phyloP scores from a whole-genome alignment of 2,888 invertebrate genomes.

The Melipona beecheii region DNA sequence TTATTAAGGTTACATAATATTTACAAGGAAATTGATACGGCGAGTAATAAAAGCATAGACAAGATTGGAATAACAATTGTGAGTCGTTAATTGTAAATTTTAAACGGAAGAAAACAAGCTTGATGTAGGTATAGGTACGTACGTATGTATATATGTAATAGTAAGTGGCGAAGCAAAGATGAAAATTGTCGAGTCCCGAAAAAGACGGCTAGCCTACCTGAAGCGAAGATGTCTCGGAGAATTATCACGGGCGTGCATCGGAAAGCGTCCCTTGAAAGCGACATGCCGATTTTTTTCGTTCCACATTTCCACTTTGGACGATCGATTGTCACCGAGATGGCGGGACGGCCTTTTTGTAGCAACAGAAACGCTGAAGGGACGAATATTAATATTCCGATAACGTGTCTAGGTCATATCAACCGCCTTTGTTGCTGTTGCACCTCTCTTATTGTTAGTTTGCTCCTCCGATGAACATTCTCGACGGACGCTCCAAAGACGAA shows the following conservation, averaged over 20 bases:
- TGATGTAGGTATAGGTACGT: too few relatives aligned
- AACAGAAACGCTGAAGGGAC: background rate
- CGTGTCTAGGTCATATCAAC: slow-evolving; percentile 44
- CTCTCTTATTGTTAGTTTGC: background rate
- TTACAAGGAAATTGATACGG: background rate
- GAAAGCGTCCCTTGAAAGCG: slow-evolving; percentile 48
- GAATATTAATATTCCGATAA: slow-evolving; percentile 68
- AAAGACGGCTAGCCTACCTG: background rate
- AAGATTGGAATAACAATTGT: too few relatives aligned
- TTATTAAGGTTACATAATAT: background rate
- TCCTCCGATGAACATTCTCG: background rate
- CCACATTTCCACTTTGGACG: slow-evolving; percentile 33
- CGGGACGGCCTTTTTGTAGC: background rate
- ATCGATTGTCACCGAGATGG: slow-evolving; percentile 53
- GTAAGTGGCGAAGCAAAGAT: slow-evolving; percentile 28
- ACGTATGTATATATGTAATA: too few relatives aligned
- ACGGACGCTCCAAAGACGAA: slow-evolving; percentile 43
- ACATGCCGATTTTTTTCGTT: slow-evolving; percentile 52
- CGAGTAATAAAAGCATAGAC: background rate
- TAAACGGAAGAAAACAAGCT: background rate
- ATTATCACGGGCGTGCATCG: slow-evolving; percentile 52
- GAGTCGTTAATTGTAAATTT: background rate
- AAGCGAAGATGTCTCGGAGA: slow-evolving; percentile 40
- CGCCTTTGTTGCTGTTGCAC: slow-evolving; percentile 39
- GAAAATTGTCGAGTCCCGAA: slow-evolving; percentile 23